Base-by-base conservation (phyloP, 2,888 invertebrate genomes). In the Heteromyza rotundicornis region DNA sequence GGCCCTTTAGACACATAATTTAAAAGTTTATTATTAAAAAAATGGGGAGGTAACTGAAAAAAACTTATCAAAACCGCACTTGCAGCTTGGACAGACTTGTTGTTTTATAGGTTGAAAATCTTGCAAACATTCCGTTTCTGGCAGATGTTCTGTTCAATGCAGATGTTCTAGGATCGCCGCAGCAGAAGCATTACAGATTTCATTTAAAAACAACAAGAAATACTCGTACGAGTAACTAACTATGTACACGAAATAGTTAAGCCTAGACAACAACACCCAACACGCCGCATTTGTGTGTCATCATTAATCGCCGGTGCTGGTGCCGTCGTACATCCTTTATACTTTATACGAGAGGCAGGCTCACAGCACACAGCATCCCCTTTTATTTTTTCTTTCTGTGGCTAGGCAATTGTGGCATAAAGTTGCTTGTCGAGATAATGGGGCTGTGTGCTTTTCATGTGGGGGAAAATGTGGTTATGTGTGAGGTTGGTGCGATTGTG, bases 371-470 rank as follows among this genome's bases (percentile, higher is more conserved):
- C 27, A 27, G 27, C 27, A 53, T 53, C 53, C 32, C 53, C 53
- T 32, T 53, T 17, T 53, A 27, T n/a, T 24, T 7, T 32, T 53
- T 7, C 19, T 3, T 8, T 35, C 17, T 24, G n/a, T 53, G 27
- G 27, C 10, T 27, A 10, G 27, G 12, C n/a, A 3, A n/a, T n/a
- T 40, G n/a, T 40, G 40, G 14, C 40, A 40, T 40, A 40, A 40
- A 40, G 40, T 40, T 10, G 40, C 10, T 40, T 40, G 40, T n/a
- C 40, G 2, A 7, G 56, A 57, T 60, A 60, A 56, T 51, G 60
- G 50, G 50, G 51, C 51, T 24, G 52, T n/a, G n/a, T n/a, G n/a
- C 56, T 60, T 60, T 60, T 57, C 60, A 56, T 60, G 56, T 56
- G 40, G 40, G 40, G 40, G 40, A n/a, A 40, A 40, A 56, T 40